Conservation (phyloP, 2,797 vertebrate genomes). For the Erethizon dorsatum region DNA sequence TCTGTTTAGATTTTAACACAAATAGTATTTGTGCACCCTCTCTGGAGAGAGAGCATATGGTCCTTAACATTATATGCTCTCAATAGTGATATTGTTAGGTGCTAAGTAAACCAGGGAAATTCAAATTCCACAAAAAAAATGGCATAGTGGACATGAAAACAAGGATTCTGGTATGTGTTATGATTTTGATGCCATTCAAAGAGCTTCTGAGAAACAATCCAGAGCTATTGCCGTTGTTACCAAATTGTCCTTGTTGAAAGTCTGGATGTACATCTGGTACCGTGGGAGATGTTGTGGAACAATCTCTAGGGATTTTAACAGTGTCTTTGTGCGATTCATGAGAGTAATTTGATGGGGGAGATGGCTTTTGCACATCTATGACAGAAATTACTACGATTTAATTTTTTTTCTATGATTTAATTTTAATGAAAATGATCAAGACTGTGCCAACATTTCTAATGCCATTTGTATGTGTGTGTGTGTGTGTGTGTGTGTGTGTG, state of each 20-base stretch:
- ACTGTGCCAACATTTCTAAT: constrained; percentile 24
- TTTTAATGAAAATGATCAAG: constrained; percentile 63
- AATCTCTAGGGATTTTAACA: constrained; percentile 56
- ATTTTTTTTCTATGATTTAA: constrained; percentile 56
- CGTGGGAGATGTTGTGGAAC: constrained; percentile 45
- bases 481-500: neutral
- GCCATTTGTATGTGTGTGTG: neutral
- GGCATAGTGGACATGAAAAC: constrained; percentile 58
- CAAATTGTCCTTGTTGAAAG: constrained; percentile 66
- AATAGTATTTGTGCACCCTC: constrained; percentile 82
- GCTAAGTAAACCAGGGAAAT: constrained; percentile 76
- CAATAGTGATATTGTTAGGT: constrained; percentile 79
- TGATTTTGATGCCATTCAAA: constrained; percentile 75
- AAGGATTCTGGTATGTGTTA: constrained; percentile 28
- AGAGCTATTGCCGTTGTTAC: constrained; percentile 58
- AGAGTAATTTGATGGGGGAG: constrained; percentile 56
- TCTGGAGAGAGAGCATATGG: constrained; percentile 82
- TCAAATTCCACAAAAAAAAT: constrained; percentile 74
- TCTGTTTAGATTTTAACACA: constrained; percentile 82
- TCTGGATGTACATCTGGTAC: constrained; percentile 66
- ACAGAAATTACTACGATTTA: constrained; percentile 65
- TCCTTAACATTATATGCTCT: constrained; percentile 77
- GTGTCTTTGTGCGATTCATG: constrained; percentile 58
- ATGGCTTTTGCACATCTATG: constrained; percentile 63
- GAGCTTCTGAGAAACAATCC: constrained; percentile 66